Base-by-base conservation (phyloP, 2,797 vertebrate genomes). In the Siniperca scherzeri region DNA sequence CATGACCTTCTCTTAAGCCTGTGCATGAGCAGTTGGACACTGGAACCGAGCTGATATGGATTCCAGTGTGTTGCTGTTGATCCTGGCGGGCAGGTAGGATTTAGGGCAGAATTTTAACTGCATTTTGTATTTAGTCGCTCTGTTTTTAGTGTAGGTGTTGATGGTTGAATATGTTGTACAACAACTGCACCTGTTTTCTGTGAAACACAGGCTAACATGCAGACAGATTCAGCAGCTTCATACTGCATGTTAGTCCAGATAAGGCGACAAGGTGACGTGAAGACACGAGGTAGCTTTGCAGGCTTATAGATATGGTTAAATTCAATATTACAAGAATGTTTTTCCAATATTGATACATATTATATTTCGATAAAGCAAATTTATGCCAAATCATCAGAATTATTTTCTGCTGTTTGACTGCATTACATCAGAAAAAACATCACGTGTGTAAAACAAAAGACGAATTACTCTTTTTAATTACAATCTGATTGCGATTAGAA, bases 1-100 rank as follows among this genome's bases (percentile, higher is more conserved):
- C 56, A 11, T 90, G 93, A 94, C 94, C 92, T 93, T 93, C 83
- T 87, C 80, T 64, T 78, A 84, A 93, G 87, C 90, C 81, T 36
- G 73, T 30, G 77, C 83, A 61, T 74, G 83, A 91, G 91, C 85
- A 85, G 90, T 86, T 68, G 6, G 78, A 89, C 74, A 85, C 89
- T 87, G 89, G 74, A 87, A 60, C 27, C 25, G 55, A 82, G 79
- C 77, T 55, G 64, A 68, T 65, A 16, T 22, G 71, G 74, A 93
- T 91, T 84, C 86, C 81, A 59, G 59, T 36, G 76, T 67, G 77
- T 72, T 75, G 81, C 79, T 68, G 84, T 72, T 88, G 86, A 94
- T 92, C 91, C 83, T 11, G 48, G 67, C 70, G 82, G 79, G 86
- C 82, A 91, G 92, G 86, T 85, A 81, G 87, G 92, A 93, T 90